These are phyloP conservation scores for Atta colombica DNA, from an alignment of 1,140 invertebrate species.

Conservation along the genomic window DNA sequence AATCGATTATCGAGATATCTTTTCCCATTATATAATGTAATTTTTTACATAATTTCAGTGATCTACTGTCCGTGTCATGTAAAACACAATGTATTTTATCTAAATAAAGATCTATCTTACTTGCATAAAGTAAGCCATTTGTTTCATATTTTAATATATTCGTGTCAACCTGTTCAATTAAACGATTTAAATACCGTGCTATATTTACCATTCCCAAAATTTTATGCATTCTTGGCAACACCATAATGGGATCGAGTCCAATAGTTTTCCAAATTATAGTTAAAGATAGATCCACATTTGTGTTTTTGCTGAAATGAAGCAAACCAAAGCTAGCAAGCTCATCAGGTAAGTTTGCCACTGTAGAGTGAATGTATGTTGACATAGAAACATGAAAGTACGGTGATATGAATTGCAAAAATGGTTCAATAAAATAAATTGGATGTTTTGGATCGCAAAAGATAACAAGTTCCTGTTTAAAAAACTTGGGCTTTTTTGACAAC, in stretches of 20 bases:
- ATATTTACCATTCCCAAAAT: slow-evolving; percentile 87
- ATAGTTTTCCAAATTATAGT: slow-evolving; percentile 87
- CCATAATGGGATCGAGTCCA: slow-evolving; percentile 83
- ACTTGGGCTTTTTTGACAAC: slow-evolving; percentile 13
- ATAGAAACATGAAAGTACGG: slow-evolving; percentile 76
- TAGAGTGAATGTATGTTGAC: slow-evolving; percentile 85
- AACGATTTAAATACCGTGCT: slow-evolving; percentile 86
- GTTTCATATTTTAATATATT: slow-evolving; percentile 84
- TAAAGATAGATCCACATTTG: slow-evolving; percentile 74
- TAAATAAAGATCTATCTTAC: slow-evolving; percentile 87
- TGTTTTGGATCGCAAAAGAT: slow-evolving; percentile 86
- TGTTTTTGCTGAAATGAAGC: slow-evolving; percentile 60
- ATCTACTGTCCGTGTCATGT: slow-evolving; percentile 56
- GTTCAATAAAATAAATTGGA: slow-evolving; percentile 85
- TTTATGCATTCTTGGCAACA: slow-evolving; percentile 79
- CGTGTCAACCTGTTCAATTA: slow-evolving; percentile 81
- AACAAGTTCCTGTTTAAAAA: slow-evolving; percentile 79
- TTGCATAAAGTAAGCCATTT: slow-evolving; percentile 79
- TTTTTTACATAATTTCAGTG: slow-evolving; percentile 36
- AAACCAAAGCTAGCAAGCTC: slow-evolving; percentile 75
- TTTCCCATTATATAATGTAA: slow-evolving; percentile 76
- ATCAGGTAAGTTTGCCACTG: slow-evolving; percentile 71
- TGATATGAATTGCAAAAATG: slow-evolving; percentile 80
- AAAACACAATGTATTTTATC: slow-evolving; percentile 82
- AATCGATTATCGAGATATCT: slow-evolving; percentile 80